Evolutionary conservation across 2,113 vertebrate genomes (phyloP), one percentile per base, ranked within the genome.

Genomic region (Gila orcuttii): DNA sequence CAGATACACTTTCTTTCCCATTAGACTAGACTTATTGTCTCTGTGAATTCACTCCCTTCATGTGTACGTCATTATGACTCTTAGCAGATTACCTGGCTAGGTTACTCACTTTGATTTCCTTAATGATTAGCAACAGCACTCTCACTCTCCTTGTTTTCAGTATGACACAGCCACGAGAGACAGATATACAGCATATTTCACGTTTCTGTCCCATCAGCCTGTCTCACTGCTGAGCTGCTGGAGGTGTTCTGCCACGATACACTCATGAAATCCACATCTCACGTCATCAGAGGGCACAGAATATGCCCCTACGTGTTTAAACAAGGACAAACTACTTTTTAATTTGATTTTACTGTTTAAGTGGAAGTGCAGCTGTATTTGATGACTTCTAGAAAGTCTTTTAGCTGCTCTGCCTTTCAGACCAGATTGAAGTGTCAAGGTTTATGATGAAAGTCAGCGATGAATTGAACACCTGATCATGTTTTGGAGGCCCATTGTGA

Each of bases 61-160:
- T 62, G 25, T 7, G n/a, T 47, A 28, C 39, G 79, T 66, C 59
- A 80, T 66, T 39, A 80, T 64, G 17, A 19, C 59, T 80, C 59
- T 47, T 45, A 36, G 79, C 39, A 80, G 39, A 17, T 80, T 64
- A 59, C 59, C 39, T 11, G 39, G 59, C 39, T 4, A 80, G 78
- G 25, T 62, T 15, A 28, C 59, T 64, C 59, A 79, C 57, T 17
- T 79, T 47, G n/a, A 47, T 81, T 80, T 42, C n/a, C 59, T 81
- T 64, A 28, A 31, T 81, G 79, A 66, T 81, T 81, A 66, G 59
- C n/a, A 66, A 81, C 79, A 47, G 5, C 79, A 17, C 12, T 79
- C 55, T 79, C 71, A 25, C 55, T 42, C 6, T 59, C 33, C 2
- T 31, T 79, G 19, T 57, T 39, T 19, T 59, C 36, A 81, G 59